These are phyloP conservation scores for Cisticola juncidis DNA, from an alignment of 2,113 vertebrate species.

Conservation along the genomic window DNA sequence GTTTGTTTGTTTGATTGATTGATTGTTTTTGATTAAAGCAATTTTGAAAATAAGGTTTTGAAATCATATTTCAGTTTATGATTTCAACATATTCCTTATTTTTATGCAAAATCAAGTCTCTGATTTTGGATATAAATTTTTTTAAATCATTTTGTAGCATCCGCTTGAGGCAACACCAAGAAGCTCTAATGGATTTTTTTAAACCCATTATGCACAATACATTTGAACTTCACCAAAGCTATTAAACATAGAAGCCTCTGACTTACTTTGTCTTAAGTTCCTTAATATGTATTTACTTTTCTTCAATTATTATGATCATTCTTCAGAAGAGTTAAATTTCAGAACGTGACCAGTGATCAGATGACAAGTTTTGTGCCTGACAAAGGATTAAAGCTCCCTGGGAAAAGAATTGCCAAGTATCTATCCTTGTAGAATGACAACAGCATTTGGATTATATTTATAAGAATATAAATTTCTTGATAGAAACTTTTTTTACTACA, in stretches of 20 bases:
- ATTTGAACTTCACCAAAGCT: background rate
- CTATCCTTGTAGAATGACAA: background rate
- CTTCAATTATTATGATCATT: background rate
- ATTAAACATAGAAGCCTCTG: background rate
- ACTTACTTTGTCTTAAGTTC: background rate
- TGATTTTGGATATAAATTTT: background rate
- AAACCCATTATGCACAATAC: background rate
- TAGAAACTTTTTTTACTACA: background rate
- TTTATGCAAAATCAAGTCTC: background rate
- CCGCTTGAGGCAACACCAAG: background rate
- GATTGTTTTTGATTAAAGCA: accelerated
- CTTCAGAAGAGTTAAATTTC: background rate
- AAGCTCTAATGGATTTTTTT: background rate
- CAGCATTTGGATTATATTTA: background rate
- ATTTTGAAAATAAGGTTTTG: background rate
- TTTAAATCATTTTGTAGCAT: accelerated
- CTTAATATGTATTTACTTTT: background rate
- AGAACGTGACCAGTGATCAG: background rate
- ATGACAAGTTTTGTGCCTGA: background rate
- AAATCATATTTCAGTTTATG: background rate
- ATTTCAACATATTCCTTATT: background rate
- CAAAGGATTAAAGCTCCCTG: background rate
- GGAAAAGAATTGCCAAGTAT: background rate
- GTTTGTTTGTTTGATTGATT: too few species aligned
- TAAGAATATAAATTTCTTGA: background rate